These are phyloP conservation scores for Nematolebias whitei DNA, from an alignment of 2,113 vertebrate genomes.

Conservation along the genomic window DNA sequence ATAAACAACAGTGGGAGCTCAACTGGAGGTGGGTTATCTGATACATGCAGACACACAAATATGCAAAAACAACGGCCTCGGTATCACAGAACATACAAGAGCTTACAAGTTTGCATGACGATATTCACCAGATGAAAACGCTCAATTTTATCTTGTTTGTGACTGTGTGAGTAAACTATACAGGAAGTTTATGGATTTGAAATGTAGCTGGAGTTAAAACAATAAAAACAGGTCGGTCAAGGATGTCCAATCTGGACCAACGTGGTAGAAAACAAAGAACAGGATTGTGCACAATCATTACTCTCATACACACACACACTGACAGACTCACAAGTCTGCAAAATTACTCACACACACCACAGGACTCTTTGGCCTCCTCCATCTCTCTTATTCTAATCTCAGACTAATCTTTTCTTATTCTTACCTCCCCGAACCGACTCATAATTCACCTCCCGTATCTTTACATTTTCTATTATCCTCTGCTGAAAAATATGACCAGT, in stretches of 20 bases:
- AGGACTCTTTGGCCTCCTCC: slow-evolving; percentile 63
- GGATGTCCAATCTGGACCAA: slow-evolving; percentile 45
- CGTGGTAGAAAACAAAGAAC: slow-evolving; percentile 58
- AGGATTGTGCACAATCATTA: slow-evolving; percentile 59
- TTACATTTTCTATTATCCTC: slow-evolving; percentile 82
- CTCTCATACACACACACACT: slow-evolving; percentile 44
- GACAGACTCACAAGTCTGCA: slow-evolving; percentile 34
- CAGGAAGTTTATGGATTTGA: slow-evolving; percentile 4
- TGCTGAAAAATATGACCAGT: slow-evolving; percentile 76
- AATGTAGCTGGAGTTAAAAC: slow-evolving; percentile 5
- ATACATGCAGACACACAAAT: slow-evolving; percentile 63
- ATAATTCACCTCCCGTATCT: slow-evolving; percentile 80
- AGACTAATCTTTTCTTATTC: slow-evolving; percentile 79
- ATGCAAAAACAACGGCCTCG: slow-evolving; percentile 52
- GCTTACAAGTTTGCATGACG: slow-evolving; percentile 36
- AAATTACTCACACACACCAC: slow-evolving; percentile 47
- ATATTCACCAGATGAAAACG: neutral
- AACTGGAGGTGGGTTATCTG: slow-evolving; percentile 38
- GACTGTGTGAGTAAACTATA: slow-evolving; percentile 15
- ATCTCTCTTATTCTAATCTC: slow-evolving; percentile 81
- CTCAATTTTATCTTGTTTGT: neutral
- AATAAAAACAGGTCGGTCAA: slow-evolving; percentile 50
- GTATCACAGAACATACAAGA: slow-evolving; percentile 52
- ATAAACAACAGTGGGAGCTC: slow-evolving; percentile 48
- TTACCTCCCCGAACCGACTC: slow-evolving; percentile 76